Conservation (phyloP, 2,797 vertebrate genomes). For the Alfaro cultratus region DNA sequence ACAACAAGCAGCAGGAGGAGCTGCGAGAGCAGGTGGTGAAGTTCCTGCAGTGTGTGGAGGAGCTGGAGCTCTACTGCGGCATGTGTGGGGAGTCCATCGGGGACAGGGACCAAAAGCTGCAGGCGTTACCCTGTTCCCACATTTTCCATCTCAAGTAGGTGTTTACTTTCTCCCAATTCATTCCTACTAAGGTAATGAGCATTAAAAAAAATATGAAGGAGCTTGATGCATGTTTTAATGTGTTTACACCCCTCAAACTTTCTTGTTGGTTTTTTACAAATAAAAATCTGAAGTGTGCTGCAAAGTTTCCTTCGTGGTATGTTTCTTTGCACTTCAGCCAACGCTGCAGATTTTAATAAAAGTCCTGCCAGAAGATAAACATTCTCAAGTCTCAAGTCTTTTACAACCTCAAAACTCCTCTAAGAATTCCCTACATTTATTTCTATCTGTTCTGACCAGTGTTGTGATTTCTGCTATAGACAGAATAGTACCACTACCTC, state of each 20-base stretch:
- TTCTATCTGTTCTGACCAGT: background rate
- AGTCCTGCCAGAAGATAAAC: background rate
- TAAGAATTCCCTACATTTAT: background rate
- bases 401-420: background rate
- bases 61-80: constrained; percentile 98
- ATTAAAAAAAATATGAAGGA: background rate
- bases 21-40: constrained; percentile 94
- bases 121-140: constrained; percentile 97
- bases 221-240: background rate
- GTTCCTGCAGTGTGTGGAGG: constrained; percentile 98
- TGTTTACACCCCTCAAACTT: background rate
- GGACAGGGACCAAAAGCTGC: constrained; percentile 95
- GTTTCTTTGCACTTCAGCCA: background rate
- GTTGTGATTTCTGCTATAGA: background rate
- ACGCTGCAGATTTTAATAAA: background rate
- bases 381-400: background rate
- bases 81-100: constrained; percentile 99
- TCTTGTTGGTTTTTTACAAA: background rate
- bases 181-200: background rate
- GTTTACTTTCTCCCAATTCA: background rate
- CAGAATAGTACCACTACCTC: background rate
- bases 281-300: background rate
- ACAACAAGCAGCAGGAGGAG: constrained; percentile 87
- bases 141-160: constrained; percentile 96
- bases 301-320: background rate